These are phyloP conservation scores for Homarus gammarus DNA, from an alignment of 2,888 invertebrate genomes.

Conservation along the genomic window DNA sequence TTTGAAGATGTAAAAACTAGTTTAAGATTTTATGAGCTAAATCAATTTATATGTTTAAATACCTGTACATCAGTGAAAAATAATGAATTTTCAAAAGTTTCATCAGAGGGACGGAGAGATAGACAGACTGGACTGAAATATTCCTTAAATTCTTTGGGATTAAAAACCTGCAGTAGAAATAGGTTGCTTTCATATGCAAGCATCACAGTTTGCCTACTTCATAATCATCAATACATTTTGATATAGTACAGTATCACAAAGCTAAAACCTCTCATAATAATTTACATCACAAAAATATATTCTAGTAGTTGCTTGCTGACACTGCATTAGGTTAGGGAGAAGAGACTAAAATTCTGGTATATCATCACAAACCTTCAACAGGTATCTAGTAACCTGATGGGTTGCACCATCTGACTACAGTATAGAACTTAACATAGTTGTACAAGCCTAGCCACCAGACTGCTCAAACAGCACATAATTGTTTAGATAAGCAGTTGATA, in stretches of 20 bases:
- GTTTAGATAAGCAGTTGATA: background rate
- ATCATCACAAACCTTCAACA: background rate
- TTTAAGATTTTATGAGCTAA: background rate
- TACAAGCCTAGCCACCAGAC: background rate
- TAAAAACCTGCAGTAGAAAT: background rate
- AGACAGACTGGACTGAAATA: background rate
- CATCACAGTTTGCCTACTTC: background rate
- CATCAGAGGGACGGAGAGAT: constrained; percentile 7
- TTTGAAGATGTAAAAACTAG: too few species aligned
- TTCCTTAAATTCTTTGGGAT: background rate
- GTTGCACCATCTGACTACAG: background rate
- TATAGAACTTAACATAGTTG: background rate
- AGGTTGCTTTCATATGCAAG: background rate
- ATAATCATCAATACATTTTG: background rate
- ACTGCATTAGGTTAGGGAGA: background rate
- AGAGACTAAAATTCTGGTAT: background rate
- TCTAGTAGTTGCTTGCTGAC: background rate
- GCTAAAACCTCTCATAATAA: background rate
- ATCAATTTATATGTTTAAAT: background rate
- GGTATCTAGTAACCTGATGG: background rate
- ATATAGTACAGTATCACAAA: background rate
- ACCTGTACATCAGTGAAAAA: too few species aligned
- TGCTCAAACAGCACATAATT: background rate
- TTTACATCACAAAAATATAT: background rate
- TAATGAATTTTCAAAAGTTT: background rate